Evolutionary conservation across 92 coral and sea anemone species (phyloP), one percentile per base, ranked within the genome.

Genomic region (Muricea muricata): DNA sequence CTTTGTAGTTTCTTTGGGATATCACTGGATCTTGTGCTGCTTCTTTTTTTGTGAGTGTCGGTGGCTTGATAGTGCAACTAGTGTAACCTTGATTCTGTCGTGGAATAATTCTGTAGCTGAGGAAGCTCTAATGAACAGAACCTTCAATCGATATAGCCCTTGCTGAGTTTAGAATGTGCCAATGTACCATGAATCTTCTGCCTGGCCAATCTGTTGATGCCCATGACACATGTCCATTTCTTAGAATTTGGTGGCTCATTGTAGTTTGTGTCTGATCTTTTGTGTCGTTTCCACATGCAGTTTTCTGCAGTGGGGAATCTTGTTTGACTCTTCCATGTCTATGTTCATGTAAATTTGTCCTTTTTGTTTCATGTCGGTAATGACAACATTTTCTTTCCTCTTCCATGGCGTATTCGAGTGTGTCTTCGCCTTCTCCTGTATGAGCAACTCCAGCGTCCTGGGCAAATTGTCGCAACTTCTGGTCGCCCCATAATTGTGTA

Each of bases 361-460:
- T 58, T 34, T 31, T 63, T 75, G 26, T 86, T 86, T 58, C 57
- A 79, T 33, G n/a, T 86, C 90, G 7, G 85, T 67, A 32, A 86
- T 86, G 2, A n/a, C n/a, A n/a, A n/a, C n/a, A n/a, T n/a, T n/a
- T n/a, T n/a, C n/a, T n/a, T n/a, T n/a, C n/a, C n/a, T n/a, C n/a
- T n/a, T n/a, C n/a, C n/a, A n/a, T n/a, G n/a, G n/a, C n/a, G n/a
- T n/a, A n/a, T n/a, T n/a, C n/a, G n/a, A n/a, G n/a, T n/a, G n/a
- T n/a, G n/a, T n/a, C n/a, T n/a, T n/a, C n/a, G n/a, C n/a, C n/a
- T n/a, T n/a, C n/a, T n/a, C n/a, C n/a, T n/a, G n/a, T n/a, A n/a
- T n/a, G n/a, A n/a, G n/a, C n/a, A n/a, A n/a, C n/a, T n/a, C n/a
- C n/a, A n/a, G n/a, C n/a, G n/a, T n/a, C n/a, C n/a, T n/a, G n/a